Evolutionary conservation across 2,113 vertebrate species (phyloP), one percentile per base, ranked within the genome.

Genomic region (Siniperca chuatsi): DNA sequence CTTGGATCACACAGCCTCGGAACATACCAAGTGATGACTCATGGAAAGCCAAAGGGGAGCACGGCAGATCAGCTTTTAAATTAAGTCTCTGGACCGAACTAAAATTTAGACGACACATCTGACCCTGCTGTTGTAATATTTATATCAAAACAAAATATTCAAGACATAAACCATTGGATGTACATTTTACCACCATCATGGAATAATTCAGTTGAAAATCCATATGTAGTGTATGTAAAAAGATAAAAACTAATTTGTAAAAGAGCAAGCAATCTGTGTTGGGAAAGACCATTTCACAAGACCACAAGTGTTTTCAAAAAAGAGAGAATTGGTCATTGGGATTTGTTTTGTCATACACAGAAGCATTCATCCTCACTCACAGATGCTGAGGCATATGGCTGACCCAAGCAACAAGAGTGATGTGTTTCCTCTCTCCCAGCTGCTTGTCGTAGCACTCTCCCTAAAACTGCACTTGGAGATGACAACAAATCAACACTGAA

Each of bases 301-400:
- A 25, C 25, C 25, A 25, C 25, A 9, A 66, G 61, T 82, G 48
- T 88, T 87, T 83, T 61, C 55, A 71, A 54, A 78, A 79, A 50
- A 18, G 13, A 35, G 20, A 80, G 35, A 83, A 54, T 42, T 68
- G 81, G 83, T 77, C 61, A 75, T 42, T 55, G 21, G 62, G 55
- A 77, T 82, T 76, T 77, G 79, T 85, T 90, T 78, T 82, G 42
- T 84, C 35, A 40, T 78, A 71, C 71, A 82, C 61, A 64, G 50
- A 78, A 75, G 68, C 69, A 66, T 82, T 71, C 61, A 77, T 82
- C 67, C 67, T 78, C 54, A 7, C 29, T 67, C 78, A 57, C 90
- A 92, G 86, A 87, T 89, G 90, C 87, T 21, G 60, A 81, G 83
- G 81, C 91, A 91, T 90, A 91, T 89, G 89, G 89, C 66, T n/a